phyloP scores from a whole-genome alignment of 1,140 invertebrate species.

The Lepidurus apus region DNA sequence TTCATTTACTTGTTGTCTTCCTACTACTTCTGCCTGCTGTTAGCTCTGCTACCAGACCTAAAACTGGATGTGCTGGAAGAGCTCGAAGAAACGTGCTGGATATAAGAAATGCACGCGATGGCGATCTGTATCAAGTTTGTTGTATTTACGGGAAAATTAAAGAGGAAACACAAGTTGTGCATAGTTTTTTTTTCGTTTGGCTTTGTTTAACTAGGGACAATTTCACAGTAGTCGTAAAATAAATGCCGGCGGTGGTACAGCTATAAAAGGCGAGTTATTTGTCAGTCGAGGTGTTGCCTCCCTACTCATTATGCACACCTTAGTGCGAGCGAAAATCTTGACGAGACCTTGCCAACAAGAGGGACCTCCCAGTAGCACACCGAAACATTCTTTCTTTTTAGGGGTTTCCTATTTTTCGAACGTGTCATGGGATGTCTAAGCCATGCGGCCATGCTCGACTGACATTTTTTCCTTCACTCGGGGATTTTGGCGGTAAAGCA shows the following conservation, averaged over 20 bases:
- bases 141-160: too few species aligned
- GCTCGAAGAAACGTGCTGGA: too few species aligned
- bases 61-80: too few species aligned
- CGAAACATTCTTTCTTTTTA: slow-evolving; percentile 7
- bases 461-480: not conserved
- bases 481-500: not conserved
- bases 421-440: not conserved
- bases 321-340: slow-evolving; percentile 2
- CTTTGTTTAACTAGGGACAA: too few species aligned
- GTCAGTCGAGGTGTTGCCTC: slow-evolving; percentile 17
- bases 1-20: not conserved
- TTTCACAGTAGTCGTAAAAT: slow-evolving; percentile 22
- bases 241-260: not conserved
- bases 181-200: too few species aligned
- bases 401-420: not conserved
- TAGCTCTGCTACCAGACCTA: too few species aligned
- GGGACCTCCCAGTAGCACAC: slow-evolving; percentile 10
- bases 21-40: not conserved
- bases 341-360: slow-evolving; percentile 6
- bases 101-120: too few species aligned
- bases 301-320: slow-evolving; percentile 21
- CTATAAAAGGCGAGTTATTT: not conserved
- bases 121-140: too few species aligned
- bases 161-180: too few species aligned
- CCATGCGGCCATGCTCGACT: not conserved